Conservation (phyloP, 2,113 vertebrate species). For the Theropithecus gelada region DNA sequence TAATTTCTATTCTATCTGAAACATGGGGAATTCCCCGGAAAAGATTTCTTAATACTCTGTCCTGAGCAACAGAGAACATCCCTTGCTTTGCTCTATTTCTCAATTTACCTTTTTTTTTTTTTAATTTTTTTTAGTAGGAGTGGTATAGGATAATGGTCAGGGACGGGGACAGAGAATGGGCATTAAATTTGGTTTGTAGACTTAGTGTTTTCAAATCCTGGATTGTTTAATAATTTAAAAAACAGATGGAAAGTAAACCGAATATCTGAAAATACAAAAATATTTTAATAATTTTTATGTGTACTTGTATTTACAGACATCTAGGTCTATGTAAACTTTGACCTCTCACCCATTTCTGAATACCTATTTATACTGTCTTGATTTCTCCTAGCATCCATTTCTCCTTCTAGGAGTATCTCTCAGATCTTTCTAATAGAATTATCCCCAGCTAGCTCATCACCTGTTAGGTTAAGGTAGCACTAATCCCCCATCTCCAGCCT, state of each 20-base stretch:
- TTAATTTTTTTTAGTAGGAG: not conserved
- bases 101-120: not conserved
- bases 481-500: not conserved
- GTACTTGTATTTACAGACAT: not conserved
- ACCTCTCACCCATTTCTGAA: not conserved
- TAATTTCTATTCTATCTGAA: constrained; percentile 41
- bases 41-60: constrained; percentile 48
- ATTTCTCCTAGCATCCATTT: not conserved
- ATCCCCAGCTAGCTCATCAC: not conserved
- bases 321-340: not conserved
- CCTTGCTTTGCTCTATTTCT: not conserved
- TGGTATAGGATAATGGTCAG: not conserved
- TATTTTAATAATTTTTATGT: not conserved
- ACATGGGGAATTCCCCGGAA: constrained; percentile 62
- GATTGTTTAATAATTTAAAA: not conserved
- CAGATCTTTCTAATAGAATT: not conserved
- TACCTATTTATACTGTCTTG: not conserved
- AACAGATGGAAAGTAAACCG: not conserved
- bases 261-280: constrained; percentile 1
- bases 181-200: not conserved
- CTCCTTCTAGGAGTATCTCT: not conserved
- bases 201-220: not conserved
- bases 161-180: not conserved
- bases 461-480: not conserved
- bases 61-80: constrained; percentile 20